Evolutionary conservation across 2,888 invertebrate genomes (phyloP), one percentile per base, ranked within the genome.

Genomic region (Orchesella flavescens): DNA sequence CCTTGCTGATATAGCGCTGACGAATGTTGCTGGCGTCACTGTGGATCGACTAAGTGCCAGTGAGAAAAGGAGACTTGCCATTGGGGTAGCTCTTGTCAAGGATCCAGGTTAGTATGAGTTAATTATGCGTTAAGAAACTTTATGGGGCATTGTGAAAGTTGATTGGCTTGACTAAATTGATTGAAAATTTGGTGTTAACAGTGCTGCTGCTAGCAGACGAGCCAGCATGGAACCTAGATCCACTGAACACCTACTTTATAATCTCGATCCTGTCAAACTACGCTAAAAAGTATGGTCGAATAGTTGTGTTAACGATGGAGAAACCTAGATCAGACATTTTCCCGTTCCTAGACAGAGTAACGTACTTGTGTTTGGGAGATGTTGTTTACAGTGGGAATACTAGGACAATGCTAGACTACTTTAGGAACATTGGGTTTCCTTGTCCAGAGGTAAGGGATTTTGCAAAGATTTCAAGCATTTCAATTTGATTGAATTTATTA

Each of bases 321-420:
- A 96, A 97, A 89, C 97, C 98, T 0, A 92, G 98, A 89, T 94
- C 96, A 72, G 98, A 99, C 90, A 97, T 99, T 0, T 96, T 98
- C 89, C 98, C 98, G 7, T 96, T 98, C 90, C 92, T 99, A 88
- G 97, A 98, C 90, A 92, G 86, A 46, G 96, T 97, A 0, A 93
- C 97, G 2, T 95, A 97, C 89, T 91, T 98, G 4, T 97, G 97
- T 88, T 92, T 97, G 53, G 96, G 96, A 0, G 96, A 97, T 89
- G 95, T 97, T 44, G 97, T 97, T 3, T 96, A 96, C 90, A 95
- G 95, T 0, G 97, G 97, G 0, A 95, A 96, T 12, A 98, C 98
- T 0, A 92, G 96, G 74, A 94, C 96, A 88, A 95, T 99, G 93
- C 92, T 98, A 84, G 96, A 96, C 89, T 98, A 99, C 90, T 99